A percentile compares a stretch with the other conserved stretches of the same genome.
These are phyloP conservation scores for Leucopternis melanops DNA, from an alignment of 2,113 vertebrate genomes.

Conservation along the genomic window DNA sequence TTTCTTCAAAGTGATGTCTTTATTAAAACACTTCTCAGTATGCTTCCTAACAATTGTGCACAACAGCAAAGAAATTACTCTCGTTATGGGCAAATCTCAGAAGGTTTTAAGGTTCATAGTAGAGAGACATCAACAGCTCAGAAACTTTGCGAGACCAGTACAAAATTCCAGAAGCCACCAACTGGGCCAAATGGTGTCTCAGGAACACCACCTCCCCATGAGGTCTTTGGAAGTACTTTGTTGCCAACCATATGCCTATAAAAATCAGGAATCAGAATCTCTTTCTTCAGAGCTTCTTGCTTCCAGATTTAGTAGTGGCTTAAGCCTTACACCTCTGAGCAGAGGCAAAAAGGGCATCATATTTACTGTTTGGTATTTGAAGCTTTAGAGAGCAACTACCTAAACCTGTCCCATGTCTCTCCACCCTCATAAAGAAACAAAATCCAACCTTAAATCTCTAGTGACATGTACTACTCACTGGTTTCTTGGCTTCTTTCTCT, in stretches of 20 bases:
- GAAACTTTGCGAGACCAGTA: not conserved
- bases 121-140: not conserved
- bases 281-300: not conserved
- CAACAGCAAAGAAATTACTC: not conserved
- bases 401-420: not conserved
- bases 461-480: not conserved
- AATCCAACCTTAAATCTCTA: not conserved
- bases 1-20: conserved; percentile 37
- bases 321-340: not conserved
- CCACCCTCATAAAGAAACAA: not conserved
- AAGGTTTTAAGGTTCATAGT: not conserved
- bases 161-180: not conserved
- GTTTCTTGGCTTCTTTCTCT: not conserved
- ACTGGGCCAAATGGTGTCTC: not conserved
- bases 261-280: not conserved
- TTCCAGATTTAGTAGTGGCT: not conserved
- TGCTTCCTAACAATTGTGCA: not conserved
- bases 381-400: not conserved
- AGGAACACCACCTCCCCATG: not conserved
- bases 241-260: not conserved
- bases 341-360: not conserved
- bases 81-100: not conserved
- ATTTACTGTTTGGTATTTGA: not conserved
- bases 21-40: conserved; percentile 35
- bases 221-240: not conserved